Evolutionary conservation across 2,888 invertebrate species (phyloP).

Genomic region (Petrolisthes cinctipes): DNA sequence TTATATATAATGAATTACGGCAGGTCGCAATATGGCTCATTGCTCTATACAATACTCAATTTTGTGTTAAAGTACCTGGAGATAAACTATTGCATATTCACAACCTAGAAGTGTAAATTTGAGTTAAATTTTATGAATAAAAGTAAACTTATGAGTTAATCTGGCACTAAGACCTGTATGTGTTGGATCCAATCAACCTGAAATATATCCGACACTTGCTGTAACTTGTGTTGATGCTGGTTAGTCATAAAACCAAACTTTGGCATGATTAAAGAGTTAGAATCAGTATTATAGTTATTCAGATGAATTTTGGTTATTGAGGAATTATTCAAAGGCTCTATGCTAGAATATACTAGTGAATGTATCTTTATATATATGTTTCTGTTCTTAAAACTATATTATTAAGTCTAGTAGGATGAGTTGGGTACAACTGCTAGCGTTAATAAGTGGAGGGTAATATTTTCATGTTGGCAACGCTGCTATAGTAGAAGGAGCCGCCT

Average conservation of each 20-base stretch:
- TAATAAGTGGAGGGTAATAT: slow-evolving; percentile 65
- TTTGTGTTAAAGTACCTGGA: background rate
- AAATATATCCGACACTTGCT: slow-evolving; percentile 9
- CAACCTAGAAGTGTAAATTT: background rate
- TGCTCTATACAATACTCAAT: background rate
- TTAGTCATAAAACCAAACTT: slow-evolving; percentile 31
- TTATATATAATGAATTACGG: background rate
- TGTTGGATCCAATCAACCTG: slow-evolving; percentile 45
- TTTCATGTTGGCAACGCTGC: slow-evolving; percentile 66
- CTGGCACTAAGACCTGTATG: slow-evolving; percentile 34
- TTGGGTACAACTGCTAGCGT: slow-evolving; percentile 34
- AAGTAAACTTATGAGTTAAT: slow-evolving; percentile 4
- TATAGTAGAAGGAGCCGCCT: slow-evolving; percentile 66
- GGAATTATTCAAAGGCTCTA: background rate
- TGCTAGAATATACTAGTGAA: background rate
- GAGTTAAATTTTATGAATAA: slow-evolving; percentile 6
- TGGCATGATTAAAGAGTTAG: slow-evolving; percentile 8
- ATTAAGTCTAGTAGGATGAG: slow-evolving; percentile 55
- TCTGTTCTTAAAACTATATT: slow-evolving; percentile 43
- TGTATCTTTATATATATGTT: background rate
- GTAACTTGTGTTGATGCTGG: slow-evolving; percentile 14
- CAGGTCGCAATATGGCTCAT: background rate
- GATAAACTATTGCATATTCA: background rate
- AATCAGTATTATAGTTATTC: slow-evolving; percentile 5
- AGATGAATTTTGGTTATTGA: background rate